phyloP scores from a whole-genome alignment of 2,888 invertebrate species.

The Rotaria sp. region DNA sequence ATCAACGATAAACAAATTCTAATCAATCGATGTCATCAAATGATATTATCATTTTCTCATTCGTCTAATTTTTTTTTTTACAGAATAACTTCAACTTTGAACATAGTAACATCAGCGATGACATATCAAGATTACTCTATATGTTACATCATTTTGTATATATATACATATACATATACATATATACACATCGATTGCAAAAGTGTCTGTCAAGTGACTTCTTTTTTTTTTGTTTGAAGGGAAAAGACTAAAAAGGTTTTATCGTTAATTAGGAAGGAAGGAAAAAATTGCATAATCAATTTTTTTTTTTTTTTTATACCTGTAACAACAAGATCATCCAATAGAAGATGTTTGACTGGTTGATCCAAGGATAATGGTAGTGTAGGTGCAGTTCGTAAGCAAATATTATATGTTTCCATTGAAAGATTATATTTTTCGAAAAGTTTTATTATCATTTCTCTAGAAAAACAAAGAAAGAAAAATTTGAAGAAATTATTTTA shows the following conservation, averaged over 20 bases:
- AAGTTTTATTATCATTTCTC: conserved; percentile 2
- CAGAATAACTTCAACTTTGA: not conserved
- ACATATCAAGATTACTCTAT: not conserved
- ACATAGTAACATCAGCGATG: not conserved
- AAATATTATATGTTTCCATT: not conserved
- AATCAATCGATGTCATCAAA: not conserved
- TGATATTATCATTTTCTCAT: not conserved
- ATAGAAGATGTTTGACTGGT: conserved; percentile 4
- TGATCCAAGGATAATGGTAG: not conserved
- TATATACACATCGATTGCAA: not conserved
- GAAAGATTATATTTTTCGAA: conserved; percentile 6
- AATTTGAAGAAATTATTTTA: not conserved
- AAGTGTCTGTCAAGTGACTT: not conserved
- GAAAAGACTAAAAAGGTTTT: not conserved
- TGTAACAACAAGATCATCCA: conserved; percentile 24
- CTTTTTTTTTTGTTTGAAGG: not conserved
- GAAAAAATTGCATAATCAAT: not conserved
- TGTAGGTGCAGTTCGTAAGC: not conserved
- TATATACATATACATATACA: not conserved
- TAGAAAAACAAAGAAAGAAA: not conserved
- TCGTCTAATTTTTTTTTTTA: too few relatives aligned
- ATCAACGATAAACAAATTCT: not conserved
- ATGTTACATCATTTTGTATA: not conserved
- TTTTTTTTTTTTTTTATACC: not conserved
- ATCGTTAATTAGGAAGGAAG: not conserved